These are phyloP conservation scores for Drosophila engyochracea DNA, from an alignment of 2,888 invertebrate genomes.

Conservation along the genomic window DNA sequence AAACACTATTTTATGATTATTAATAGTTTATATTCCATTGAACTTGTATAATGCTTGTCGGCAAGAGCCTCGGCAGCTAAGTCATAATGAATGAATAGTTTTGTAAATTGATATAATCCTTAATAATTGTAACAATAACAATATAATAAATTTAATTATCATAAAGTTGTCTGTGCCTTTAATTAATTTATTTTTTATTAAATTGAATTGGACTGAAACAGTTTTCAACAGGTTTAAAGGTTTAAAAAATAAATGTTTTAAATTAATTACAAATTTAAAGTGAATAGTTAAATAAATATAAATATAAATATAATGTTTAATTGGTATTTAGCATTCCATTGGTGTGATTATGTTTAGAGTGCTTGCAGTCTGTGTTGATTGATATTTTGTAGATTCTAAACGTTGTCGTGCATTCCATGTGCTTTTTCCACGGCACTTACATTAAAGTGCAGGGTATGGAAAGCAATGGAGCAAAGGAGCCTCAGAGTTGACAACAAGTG, in stretches of 20 bases:
- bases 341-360: background rate
- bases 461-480: constrained; percentile 31
- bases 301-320: background rate
- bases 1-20: background rate
- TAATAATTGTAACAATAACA: background rate
- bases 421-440: background rate
- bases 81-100: background rate
- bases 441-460: constrained; percentile 26
- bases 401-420: background rate
- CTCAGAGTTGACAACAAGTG: constrained; percentile 67
- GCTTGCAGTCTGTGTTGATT: background rate
- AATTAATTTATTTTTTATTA: too few species aligned
- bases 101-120: background rate
- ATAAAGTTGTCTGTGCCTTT: background rate
- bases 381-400: background rate
- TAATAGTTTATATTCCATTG: background rate
- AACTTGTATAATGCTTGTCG: background rate
- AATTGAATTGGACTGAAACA: background rate
- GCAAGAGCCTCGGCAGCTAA: background rate
- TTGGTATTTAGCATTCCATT: background rate
- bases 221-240: too few species aligned
- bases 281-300: background rate
- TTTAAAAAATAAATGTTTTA: background rate
- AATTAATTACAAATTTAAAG: background rate
- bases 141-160: background rate